phyloP scores from a whole-genome alignment of 2,797 vertebrate species.

The Eidolon dupreanum region DNA sequence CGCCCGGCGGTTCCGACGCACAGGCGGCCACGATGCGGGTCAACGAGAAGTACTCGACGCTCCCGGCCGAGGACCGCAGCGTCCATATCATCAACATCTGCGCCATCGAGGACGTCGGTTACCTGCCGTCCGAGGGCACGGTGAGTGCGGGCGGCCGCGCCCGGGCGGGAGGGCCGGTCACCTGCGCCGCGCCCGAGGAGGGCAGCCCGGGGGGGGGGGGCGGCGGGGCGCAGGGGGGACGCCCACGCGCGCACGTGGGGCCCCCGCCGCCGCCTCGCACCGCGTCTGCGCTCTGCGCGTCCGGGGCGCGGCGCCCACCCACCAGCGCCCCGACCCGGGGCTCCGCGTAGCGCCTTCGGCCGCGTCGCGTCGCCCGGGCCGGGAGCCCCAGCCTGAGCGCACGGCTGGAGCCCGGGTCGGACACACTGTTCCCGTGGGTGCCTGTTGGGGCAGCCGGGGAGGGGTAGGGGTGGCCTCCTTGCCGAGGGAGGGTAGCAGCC shows the following conservation, averaged over 20 bases:
- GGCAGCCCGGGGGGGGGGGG: not conserved
- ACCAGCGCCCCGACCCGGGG: not conserved
- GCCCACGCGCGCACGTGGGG: slow-evolving; percentile 31
- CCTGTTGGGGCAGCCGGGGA: not conserved
- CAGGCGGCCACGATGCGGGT: slow-evolving; percentile 86
- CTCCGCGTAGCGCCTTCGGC: not conserved
- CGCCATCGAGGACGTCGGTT: slow-evolving; percentile 87
- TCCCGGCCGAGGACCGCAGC: slow-evolving; percentile 90
- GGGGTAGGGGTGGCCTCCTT: not conserved
- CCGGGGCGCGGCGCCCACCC: not conserved
- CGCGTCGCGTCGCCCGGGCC: not conserved
- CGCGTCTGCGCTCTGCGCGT: not conserved
- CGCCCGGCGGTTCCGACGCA: slow-evolving; percentile 79
- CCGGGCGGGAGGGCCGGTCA: not conserved
- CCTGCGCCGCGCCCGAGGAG: not conserved
- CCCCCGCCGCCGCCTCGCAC: not conserved
- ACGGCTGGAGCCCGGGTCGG: not conserved
- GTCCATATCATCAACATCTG: slow-evolving; percentile 89
- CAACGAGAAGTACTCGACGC: slow-evolving; percentile 89
- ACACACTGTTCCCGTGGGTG: not conserved
- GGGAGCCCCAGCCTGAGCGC: not conserved
- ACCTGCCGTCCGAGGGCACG: slow-evolving; percentile 90
- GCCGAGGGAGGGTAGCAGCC: not conserved
- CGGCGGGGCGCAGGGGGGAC: not conserved
- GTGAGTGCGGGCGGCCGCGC: slow-evolving; percentile 81